These are phyloP conservation scores for Dichetophora obliterata DNA, from an alignment of 2,888 invertebrate genomes.

Conservation along the genomic window DNA sequence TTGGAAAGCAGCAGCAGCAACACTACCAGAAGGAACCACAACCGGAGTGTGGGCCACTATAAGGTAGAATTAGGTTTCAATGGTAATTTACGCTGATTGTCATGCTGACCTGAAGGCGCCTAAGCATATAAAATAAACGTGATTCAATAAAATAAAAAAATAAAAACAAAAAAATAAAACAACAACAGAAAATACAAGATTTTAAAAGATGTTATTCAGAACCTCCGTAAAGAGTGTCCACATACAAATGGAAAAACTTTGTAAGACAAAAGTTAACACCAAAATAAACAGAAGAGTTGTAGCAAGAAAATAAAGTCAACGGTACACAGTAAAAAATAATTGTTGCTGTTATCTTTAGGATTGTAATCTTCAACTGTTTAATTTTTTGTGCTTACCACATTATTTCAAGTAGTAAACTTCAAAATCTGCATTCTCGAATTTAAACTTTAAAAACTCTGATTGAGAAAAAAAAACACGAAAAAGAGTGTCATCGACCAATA, in stretches of 20 bases:
- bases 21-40: not conserved
- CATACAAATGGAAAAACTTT: not conserved
- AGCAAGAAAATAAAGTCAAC: not conserved
- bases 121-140: slow-evolving; percentile 22
- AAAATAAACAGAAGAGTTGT: slow-evolving; percentile 5
- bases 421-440: no score
- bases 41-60: not conserved
- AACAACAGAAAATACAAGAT: slow-evolving; percentile 6
- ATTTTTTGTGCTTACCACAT: no score
- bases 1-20: not conserved
- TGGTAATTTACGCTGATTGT: slow-evolving; percentile 49
- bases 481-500: no score
- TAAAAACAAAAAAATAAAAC: slow-evolving; percentile 9
- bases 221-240: not conserved
- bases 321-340: no score
- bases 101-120: slow-evolving; percentile 46
- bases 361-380: no score
- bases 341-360: no score
- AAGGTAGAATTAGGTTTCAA: slow-evolving; percentile 38
- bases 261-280: slow-evolving; percentile 2
- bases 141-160: slow-evolving; percentile 31
- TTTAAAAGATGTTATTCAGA: not conserved
- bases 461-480: no score
- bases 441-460: no score
- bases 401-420: no score